Conservation (phyloP, 2,888 invertebrate genomes). For the Agrochola lychnidis region DNA sequence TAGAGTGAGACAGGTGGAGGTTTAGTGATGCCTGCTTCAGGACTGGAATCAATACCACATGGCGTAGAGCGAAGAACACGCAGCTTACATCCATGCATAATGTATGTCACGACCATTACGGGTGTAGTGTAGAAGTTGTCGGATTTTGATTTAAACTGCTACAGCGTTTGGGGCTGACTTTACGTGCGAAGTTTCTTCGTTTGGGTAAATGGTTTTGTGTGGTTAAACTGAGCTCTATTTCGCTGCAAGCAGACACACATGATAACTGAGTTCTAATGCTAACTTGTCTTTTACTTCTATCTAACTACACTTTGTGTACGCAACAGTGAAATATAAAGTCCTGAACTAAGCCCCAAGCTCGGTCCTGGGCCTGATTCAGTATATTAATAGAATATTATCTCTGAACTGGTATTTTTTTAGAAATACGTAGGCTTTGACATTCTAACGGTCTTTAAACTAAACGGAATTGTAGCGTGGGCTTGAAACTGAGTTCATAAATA, state of each 20-base stretch:
- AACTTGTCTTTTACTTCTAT: background rate
- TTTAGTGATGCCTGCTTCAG: conserved; percentile 41
- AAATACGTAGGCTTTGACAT: no score
- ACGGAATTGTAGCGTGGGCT: background rate
- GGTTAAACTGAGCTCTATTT: background rate
- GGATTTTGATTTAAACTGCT: conserved; percentile 63
- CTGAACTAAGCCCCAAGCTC: no score
- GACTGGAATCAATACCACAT: conserved; percentile 65
- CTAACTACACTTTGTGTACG: background rate
- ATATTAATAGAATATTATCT: background rate
- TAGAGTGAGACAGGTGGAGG: conserved; percentile 53
- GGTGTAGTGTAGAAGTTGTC: conserved; percentile 58
- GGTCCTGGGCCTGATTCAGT: background rate
- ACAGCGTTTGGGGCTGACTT: conserved; percentile 36
- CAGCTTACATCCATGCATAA: conserved; percentile 65
- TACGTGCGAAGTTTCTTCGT: conserved; percentile 21
- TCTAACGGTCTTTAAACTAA: background rate
- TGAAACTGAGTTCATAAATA: background rate
- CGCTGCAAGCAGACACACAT: background rate
- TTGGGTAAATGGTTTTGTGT: conserved; percentile 13
- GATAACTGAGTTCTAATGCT: background rate
- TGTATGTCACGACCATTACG: conserved; percentile 62
- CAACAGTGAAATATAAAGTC: background rate
- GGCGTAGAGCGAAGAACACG: conserved; percentile 56
- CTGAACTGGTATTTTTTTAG: no score